Conservation (phyloP, 2,113 vertebrate genomes). For the Nematolebias whitei region DNA sequence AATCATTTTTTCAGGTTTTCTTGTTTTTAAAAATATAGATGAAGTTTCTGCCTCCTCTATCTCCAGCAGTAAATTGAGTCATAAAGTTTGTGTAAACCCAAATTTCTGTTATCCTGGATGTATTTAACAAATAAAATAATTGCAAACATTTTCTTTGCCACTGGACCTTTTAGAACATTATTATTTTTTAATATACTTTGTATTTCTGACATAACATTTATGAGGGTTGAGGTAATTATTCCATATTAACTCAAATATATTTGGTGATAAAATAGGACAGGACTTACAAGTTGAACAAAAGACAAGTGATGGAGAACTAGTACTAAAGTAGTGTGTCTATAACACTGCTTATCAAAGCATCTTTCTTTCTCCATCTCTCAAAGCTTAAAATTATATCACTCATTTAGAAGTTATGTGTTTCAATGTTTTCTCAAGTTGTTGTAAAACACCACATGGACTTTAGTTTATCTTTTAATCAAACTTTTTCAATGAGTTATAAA, state of each 20-base stretch:
- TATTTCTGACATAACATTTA: too few relatives aligned
- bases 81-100: background rate
- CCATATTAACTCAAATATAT: constrained; percentile 12
- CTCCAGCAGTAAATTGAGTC: background rate
- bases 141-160: too few relatives aligned
- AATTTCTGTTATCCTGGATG: background rate
- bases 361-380: too few relatives aligned
- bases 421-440: too few relatives aligned
- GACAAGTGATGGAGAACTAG: constrained; percentile 32
- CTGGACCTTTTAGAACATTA: too few relatives aligned
- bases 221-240: too few relatives aligned
- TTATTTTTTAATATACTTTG: too few relatives aligned
- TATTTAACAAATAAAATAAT: background rate
- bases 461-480: too few relatives aligned
- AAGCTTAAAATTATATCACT: too few relatives aligned
- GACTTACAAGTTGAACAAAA: constrained; percentile 28
- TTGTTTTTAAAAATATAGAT: background rate
- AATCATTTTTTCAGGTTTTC: constrained; percentile 26
- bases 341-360: constrained; percentile 14
- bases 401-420: too few relatives aligned
- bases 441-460: too few relatives aligned
- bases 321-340: constrained; percentile 52
- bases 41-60: constrained; percentile 10
- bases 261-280: constrained; percentile 36
- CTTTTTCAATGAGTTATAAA: too few relatives aligned